Evolutionary conservation across 2,113 vertebrate genomes (phyloP).

Genomic region (Atlantisia rogersi): DNA sequence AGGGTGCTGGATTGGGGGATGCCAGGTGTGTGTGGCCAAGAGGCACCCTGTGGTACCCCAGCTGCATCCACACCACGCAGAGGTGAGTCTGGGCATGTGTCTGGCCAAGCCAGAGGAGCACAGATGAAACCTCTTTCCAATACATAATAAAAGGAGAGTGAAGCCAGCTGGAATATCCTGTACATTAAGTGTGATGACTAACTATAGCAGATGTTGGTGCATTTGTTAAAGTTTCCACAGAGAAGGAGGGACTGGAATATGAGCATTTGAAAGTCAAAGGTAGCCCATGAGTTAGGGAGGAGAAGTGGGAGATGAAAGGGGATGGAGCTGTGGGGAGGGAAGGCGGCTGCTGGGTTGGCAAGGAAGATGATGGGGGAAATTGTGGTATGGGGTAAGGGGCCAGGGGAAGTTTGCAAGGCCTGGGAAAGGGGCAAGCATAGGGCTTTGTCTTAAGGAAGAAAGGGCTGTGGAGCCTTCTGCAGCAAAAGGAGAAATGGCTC

Average conservation of each 20-base stretch:
- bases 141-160: constrained; percentile 70
- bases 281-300: constrained; percentile 36
- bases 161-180: constrained; percentile 71
- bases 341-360: not conserved
- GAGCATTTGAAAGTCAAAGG: constrained; percentile 60
- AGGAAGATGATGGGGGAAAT: not conserved
- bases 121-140: constrained; percentile 70
- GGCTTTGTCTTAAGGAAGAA: not conserved
- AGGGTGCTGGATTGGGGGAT: not conserved
- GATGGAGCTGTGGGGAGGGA: not conserved
- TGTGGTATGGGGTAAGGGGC: not conserved
- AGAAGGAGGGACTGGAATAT: constrained; percentile 60
- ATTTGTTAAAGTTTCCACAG: constrained; percentile 71
- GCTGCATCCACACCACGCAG: not conserved
- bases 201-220: constrained; percentile 67
- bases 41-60: not conserved
- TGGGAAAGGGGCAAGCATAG: not conserved
- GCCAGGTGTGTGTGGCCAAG: not conserved
- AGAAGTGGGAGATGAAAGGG: not conserved
- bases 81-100: constrained; percentile 60
- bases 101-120: constrained; percentile 56
- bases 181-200: constrained; percentile 74
- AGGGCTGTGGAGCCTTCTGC: not conserved
- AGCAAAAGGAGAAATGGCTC: not conserved
- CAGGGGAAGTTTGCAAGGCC: not conserved